Evolutionary conservation across 2,113 vertebrate genomes (phyloP).

Genomic region (Peromyscus leucopus): DNA sequence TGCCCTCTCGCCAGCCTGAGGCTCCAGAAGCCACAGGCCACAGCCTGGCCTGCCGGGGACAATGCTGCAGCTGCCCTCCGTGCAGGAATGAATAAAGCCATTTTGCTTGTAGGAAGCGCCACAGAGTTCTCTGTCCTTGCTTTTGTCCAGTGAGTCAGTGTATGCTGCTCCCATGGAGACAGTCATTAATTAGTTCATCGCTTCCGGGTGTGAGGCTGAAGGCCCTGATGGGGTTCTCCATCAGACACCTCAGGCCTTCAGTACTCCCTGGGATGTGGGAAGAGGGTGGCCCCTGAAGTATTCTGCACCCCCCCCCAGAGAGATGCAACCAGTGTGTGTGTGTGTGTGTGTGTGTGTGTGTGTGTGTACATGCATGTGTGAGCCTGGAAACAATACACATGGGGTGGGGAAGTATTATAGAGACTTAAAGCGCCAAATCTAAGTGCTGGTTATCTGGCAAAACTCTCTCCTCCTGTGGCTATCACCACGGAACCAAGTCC

Average conservation of each 20-base stretch:
- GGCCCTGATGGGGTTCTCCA: background rate
- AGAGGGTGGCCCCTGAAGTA: background rate
- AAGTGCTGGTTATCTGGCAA: background rate
- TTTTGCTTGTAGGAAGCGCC: rapidly evolving
- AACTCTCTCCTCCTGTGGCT: background rate
- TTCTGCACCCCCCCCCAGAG: background rate
- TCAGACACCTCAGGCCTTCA: too few species aligned
- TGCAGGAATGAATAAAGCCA: background rate
- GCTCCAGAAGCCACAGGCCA: background rate
- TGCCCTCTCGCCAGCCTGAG: slow-evolving; percentile 75
- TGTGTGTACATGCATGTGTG: background rate
- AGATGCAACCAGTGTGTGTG: background rate
- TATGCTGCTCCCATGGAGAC: rapidly evolving
- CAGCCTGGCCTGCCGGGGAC: background rate
- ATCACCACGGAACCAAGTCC: background rate
- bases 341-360: rapidly evolving
- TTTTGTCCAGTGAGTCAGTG: too few species aligned
- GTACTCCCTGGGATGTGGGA: rapidly evolving
- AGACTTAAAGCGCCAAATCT: background rate
- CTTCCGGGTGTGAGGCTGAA: background rate
- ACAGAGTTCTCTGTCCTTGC: rapidly evolving
- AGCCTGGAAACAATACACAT: background rate
- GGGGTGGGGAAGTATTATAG: too few species aligned
- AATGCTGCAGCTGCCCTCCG: background rate
- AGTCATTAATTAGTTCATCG: rapidly evolving